Conservation (phyloP, 2,113 vertebrate genomes). For the Cyanistes caeruleus region DNA sequence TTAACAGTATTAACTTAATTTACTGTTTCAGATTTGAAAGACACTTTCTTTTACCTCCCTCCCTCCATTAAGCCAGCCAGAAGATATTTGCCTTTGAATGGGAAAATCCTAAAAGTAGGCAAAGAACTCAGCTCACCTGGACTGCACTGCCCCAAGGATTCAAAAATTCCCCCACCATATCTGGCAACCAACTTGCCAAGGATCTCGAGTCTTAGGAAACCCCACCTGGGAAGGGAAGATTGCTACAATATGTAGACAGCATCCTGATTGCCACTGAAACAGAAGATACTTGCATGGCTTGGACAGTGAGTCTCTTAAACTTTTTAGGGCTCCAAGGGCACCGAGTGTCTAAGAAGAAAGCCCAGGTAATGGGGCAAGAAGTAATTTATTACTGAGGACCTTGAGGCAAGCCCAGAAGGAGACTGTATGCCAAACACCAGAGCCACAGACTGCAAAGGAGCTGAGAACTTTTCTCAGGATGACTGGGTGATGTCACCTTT, state of each 20-base stretch:
- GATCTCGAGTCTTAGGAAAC: too few species aligned
- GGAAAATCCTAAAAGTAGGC: not conserved
- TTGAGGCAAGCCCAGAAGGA: not conserved
- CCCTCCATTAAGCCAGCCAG: too few species aligned
- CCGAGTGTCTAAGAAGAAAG: not conserved
- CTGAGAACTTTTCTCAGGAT: not conserved
- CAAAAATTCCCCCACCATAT: not conserved
- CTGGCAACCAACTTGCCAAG: too few species aligned
- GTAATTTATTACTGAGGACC: not conserved
- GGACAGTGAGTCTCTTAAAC: not conserved
- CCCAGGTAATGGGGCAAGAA: not conserved
- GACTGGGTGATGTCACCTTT: not conserved
- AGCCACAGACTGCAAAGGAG: not conserved
- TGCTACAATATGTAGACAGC: too few species aligned
- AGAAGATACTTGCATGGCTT: too few species aligned
- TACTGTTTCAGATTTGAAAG: not conserved
- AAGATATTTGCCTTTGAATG: too few species aligned
- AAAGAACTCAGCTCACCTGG: not conserved
- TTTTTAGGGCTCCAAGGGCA: not conserved
- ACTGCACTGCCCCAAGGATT: not conserved
- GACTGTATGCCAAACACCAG: not conserved
- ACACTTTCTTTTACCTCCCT: not conserved
- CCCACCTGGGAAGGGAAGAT: too few species aligned
- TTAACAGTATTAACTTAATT: too few species aligned
- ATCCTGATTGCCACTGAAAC: too few species aligned